Base-by-base conservation (phyloP, 2,113 vertebrate species). In the Leiothrix lutea region DNA sequence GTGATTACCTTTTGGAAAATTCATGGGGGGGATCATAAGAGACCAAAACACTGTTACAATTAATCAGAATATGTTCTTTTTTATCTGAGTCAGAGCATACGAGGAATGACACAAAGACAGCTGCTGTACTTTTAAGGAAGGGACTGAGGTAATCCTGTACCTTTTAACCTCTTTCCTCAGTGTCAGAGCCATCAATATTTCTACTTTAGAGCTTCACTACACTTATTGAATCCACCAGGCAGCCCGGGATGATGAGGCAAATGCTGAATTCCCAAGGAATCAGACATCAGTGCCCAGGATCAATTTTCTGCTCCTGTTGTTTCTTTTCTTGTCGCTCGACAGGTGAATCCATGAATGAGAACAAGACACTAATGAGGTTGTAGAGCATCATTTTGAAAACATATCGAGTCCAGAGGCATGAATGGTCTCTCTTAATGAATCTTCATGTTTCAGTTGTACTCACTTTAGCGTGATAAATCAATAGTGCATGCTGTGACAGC, bases 1-100 rank as follows among this genome's bases (percentile, higher is more conserved):
- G 64, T 90, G 64, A 90, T 48, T 90, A 78, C 53, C 75, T 90
- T 80, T 74, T 71, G 78, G 72, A 88, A 94, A 88, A 96, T 88
- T 93, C 82, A 44, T 73, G 9, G 20, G 36, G 38, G 45, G 50
- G 35, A 50, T 88, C 19, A 15, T 38, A 73, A 58, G 60, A 93
- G 71, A 90, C 51, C 71, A 80, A 60, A 85, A 66, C 19, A 10
- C 14, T 54, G 47, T 14, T 50, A 54, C 31, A 86, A 92, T 90
- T 73, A 90, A 73, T 38, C 51, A 80, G 64, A 78, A 33, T 54
- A 19, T 50, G 10, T 2, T 35, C 5, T 38, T 73, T 78, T 81
- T 67, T 78, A 18, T 72, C 35, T 77, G 22, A 70, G 22, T 66
- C 35, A 78, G 42, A 74, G 17, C 9, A 16, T 11, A 21, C 1